Evolutionary conservation across 2,113 vertebrate genomes (phyloP).

Genomic region (Carassius carassius): DNA sequence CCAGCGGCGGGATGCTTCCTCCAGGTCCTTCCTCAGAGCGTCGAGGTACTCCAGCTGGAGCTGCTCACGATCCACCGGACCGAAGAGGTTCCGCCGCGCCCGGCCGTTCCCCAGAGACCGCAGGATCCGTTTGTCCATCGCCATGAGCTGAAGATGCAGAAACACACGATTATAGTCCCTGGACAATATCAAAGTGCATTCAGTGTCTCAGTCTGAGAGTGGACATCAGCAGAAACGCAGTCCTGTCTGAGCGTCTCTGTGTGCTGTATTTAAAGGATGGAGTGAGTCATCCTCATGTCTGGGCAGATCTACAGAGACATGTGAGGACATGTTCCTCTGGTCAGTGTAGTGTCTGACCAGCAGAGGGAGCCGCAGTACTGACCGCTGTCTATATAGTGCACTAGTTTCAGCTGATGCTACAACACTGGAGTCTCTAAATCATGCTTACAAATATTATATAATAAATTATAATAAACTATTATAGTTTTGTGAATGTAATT

Average conservation of each 20-base stretch:
- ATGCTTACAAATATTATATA: too few species aligned
- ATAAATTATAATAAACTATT: too few species aligned
- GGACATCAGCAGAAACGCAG: not conserved
- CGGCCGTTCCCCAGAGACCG: conserved; percentile 64
- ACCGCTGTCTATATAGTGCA: too few species aligned
- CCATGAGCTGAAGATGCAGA: conserved; percentile 73
- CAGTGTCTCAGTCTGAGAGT: not conserved
- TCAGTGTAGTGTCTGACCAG: conserved; percentile 38
- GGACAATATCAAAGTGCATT: not conserved
- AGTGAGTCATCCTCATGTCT: conserved; percentile 7
- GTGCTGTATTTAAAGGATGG: conserved; percentile 28
- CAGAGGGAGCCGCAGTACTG: conserved; percentile 49
- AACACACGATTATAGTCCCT: not conserved
- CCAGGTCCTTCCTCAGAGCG: conserved; percentile 70
- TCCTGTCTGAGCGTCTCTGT: too few species aligned
- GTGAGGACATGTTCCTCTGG: conserved; percentile 63
- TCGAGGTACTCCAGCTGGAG: conserved; percentile 75
- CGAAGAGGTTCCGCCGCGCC: conserved; percentile 83
- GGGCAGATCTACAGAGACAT: conserved; percentile 57
- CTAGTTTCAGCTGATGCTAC: too few species aligned
- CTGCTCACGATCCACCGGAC: conserved; percentile 82
- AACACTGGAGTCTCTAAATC: too few species aligned
- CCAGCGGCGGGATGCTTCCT: conserved; percentile 83
- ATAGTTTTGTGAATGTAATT: too few species aligned
- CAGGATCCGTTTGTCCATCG: conserved; percentile 58